Conservation (phyloP, 2,797 vertebrate species). For the Jordanella pulchra region DNA sequence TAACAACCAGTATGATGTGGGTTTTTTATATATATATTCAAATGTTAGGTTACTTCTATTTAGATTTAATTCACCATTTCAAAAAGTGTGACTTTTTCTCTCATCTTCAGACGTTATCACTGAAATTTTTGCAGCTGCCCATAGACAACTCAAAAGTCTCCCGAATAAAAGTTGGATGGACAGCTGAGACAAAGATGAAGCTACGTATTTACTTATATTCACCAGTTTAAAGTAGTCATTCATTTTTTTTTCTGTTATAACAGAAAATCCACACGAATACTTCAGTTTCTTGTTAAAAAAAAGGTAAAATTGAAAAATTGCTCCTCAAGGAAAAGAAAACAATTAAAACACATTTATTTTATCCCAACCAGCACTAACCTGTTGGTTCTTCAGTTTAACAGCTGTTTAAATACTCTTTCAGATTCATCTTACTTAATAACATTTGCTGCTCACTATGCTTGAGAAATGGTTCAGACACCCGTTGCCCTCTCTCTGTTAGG, state of each 20-base stretch:
- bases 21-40: too few species aligned
- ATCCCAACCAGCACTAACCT: not conserved
- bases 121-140: not conserved
- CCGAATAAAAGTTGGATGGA: not conserved
- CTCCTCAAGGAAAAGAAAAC: too few species aligned
- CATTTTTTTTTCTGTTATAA: not conserved
- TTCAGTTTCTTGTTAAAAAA: not conserved
- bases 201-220: too few species aligned
- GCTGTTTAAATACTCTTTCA: not conserved
- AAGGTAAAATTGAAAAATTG: too few species aligned
- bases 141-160: not conserved
- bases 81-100: too few species aligned
- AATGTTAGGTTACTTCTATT: too few species aligned
- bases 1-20: too few species aligned
- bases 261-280: not conserved
- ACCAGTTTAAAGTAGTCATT: too few species aligned
- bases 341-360: not conserved
- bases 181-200: not conserved
- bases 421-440: not conserved
- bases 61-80: too few species aligned
- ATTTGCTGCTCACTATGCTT: conserved; percentile 8
- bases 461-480: conserved; percentile 4
- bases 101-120: not conserved
- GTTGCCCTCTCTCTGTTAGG: conserved; percentile 9
- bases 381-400: not conserved